A percentile compares a stretch with the other conserved stretches of the same genome.
Evolutionary conservation across 2,888 invertebrate genomes (phyloP).

Genomic region (Furcula furcula): DNA sequence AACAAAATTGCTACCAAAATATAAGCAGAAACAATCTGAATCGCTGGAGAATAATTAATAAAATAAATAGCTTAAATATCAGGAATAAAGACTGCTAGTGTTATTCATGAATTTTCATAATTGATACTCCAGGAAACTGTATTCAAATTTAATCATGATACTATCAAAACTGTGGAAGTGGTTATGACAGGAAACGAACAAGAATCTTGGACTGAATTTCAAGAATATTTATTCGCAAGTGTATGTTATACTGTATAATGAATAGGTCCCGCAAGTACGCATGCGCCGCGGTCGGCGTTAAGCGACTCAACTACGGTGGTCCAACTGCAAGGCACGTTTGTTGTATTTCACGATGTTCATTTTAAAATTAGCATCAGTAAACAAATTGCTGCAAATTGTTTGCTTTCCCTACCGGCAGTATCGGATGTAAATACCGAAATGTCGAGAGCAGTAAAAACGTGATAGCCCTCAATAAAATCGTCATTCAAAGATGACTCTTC

Average conservation of each 20-base stretch:
- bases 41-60: constrained; percentile 8
- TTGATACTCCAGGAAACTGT: neutral
- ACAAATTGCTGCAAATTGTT: constrained; percentile 68
- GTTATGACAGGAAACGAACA: constrained; percentile 2
- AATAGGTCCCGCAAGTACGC: constrained; percentile 35
- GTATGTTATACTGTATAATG: constrained; percentile 21
- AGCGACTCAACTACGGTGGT: constrained; percentile 63
- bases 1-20: constrained; percentile 14
- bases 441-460: constrained; percentile 5
- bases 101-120: constrained; percentile 1
- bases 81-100: neutral
- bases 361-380: constrained; percentile 77
- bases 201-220: constrained; percentile 11
- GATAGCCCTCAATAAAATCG: constrained; percentile 1
- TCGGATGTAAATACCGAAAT: constrained; percentile 23
- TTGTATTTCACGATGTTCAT: constrained; percentile 74
- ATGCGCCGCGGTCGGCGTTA: constrained; percentile 30
- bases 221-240: constrained; percentile 26
- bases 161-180: neutral
- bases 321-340: constrained; percentile 68
- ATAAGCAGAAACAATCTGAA: constrained; percentile 4
- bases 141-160: constrained; percentile 2
- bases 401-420: constrained; percentile 47
- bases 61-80: neutral
- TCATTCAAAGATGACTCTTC: constrained; percentile 4